phyloP scores from a whole-genome alignment of 2,888 invertebrate genomes.

The Amiota mariae region DNA sequence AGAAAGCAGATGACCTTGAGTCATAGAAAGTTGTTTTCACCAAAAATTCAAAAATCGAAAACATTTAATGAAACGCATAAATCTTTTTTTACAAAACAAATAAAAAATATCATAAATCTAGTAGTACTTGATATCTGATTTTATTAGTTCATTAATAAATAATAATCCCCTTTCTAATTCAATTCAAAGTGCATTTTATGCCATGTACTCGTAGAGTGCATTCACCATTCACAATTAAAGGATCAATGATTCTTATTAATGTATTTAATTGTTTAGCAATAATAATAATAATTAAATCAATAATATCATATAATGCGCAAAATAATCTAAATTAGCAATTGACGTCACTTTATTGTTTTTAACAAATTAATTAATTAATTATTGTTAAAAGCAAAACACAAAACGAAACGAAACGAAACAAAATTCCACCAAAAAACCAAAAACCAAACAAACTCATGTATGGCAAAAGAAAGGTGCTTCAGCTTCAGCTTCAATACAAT shows the following conservation, averaged over 20 bases:
- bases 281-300: background rate
- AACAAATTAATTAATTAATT: conserved; percentile 14
- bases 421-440: background rate
- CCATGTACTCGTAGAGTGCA: background rate
- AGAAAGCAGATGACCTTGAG: conserved; percentile 61
- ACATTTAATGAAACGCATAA: background rate
- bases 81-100: background rate
- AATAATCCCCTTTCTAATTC: background rate
- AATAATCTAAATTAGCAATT: background rate
- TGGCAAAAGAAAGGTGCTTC: too few species aligned
- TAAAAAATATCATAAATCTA: conserved; percentile 4
- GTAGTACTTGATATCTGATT: background rate
- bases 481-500: background rate
- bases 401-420: background rate
- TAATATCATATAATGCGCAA: conserved; percentile 7
- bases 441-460: background rate
- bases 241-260: background rate
- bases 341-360: conserved; percentile 18
- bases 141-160: too few species aligned
- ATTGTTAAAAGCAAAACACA: background rate
- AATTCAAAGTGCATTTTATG: background rate
- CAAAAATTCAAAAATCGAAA: background rate
- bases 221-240: background rate
- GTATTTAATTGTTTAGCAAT: too few species aligned
- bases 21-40: conserved; percentile 46